These are phyloP conservation scores for Oenanthe melanoleuca DNA, from an alignment of 2,113 vertebrate genomes.

Conservation along the genomic window DNA sequence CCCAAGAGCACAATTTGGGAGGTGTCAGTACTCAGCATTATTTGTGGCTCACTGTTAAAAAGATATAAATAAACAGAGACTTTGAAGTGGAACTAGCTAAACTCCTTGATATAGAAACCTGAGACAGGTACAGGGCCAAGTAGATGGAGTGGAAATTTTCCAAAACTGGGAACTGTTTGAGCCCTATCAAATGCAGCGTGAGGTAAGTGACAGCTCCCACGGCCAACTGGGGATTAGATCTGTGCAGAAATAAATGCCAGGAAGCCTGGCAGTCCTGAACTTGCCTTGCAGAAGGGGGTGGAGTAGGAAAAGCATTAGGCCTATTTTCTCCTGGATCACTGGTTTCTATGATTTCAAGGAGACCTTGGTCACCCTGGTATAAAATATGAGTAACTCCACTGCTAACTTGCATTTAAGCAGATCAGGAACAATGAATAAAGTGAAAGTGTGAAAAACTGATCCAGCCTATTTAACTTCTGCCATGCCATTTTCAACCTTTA, in stretches of 20 bases:
- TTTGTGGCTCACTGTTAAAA: conserved; percentile 30
- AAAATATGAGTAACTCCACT: background rate
- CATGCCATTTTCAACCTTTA: background rate
- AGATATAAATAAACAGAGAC: conserved; percentile 49
- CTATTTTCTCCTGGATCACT: background rate
- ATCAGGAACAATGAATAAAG: background rate
- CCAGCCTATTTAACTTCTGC: background rate
- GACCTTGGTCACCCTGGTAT: background rate
- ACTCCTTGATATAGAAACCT: conserved; percentile 15
- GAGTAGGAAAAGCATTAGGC: background rate
- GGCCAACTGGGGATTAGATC: background rate
- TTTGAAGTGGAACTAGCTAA: conserved; percentile 36
- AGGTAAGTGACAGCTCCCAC: background rate
- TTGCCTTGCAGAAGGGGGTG: background rate
- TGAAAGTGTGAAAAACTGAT: background rate
- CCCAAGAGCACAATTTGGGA: background rate
- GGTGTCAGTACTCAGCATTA: background rate
- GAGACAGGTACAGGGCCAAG: conserved; percentile 28
- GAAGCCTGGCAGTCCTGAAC: background rate
- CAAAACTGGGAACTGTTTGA: background rate
- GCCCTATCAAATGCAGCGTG: background rate
- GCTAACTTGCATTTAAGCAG: background rate
- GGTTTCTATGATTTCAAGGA: background rate
- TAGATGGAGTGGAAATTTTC: conserved; percentile 12
- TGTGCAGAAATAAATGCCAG: background rate